phyloP scores from a whole-genome alignment of 30 jellyfish, hydroid and myxozoan genomes.

The Hydractinia symbiolongicarpus region DNA sequence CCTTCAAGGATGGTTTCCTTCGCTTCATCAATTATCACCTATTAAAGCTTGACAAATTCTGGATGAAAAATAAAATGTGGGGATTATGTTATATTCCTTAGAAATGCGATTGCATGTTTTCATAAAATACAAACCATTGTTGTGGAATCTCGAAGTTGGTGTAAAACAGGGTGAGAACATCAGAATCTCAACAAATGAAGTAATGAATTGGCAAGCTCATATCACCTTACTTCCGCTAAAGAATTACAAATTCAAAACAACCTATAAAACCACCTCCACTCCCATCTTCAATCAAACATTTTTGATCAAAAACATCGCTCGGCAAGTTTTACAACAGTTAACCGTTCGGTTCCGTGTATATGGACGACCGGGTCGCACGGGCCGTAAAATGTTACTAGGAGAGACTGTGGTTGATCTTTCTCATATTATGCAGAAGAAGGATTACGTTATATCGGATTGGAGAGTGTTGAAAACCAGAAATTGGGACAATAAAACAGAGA shows the following conservation, averaged over 20 bases:
- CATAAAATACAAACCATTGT: too few species aligned
- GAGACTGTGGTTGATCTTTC: conserved; percentile 39
- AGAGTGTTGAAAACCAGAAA: too few species aligned
- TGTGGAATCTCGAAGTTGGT: conserved; percentile 52
- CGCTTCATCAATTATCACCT: too few species aligned
- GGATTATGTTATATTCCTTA: too few species aligned
- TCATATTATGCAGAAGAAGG: too few species aligned
- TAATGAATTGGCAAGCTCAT: conserved; percentile 80
- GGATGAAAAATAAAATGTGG: too few species aligned
- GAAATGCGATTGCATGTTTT: too few species aligned
- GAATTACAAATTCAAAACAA: conserved; percentile 62
- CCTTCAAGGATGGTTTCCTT: too few species aligned
- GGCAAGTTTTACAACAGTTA: conserved; percentile 57
- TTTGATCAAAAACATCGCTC: conserved; percentile 58
- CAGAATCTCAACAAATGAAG: conserved; percentile 45
- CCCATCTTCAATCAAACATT: conserved; percentile 67
- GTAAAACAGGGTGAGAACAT: conserved; percentile 65
- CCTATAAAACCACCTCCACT: conserved; percentile 64
- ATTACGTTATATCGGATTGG: too few species aligned
- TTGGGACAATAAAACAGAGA: too few species aligned
- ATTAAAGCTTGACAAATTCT: too few species aligned
- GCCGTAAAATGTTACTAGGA: conserved; percentile 67
- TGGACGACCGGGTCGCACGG: conserved; percentile 66
- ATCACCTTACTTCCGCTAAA: conserved; percentile 61
- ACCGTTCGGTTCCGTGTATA: conserved; percentile 56